Evolutionary conservation across 92 coral and sea anemone species (phyloP), one percentile per base, ranked within the genome.

Genomic region (Epizoanthus stellaris): DNA sequence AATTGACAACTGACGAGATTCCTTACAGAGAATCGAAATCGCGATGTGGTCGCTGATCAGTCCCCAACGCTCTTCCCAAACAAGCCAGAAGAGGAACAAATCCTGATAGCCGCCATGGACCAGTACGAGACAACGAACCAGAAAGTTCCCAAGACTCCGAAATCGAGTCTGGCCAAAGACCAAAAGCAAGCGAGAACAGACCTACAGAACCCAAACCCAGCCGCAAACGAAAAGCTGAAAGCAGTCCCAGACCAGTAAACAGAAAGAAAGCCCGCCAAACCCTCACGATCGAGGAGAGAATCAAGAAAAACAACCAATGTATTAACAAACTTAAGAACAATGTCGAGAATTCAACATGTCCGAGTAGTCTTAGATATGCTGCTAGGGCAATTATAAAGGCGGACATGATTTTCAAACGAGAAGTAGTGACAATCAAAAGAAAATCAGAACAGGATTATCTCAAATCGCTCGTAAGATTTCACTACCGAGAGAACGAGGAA

Each of bases 261-360:
- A 66, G 71, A 66, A 66, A 66, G 42, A 66, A 25, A 66, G 43
- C 71, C 71, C 45, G 45, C 71, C 71, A 7, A 66, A 25, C 71
- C 42, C 71, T 66, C 71, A 66, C 71, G 40, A 66, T 66, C 71
- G 71, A 66, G 71, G 71, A 66, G 17, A 66, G 71, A 66, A 66
- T 66, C 71, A 66, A 66, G 71, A 66, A 66, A 66, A 66, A 66
- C 15, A 66, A 66, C 40, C 45, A 66, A 21, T 60, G 66, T 60
- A 60, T 60, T 16, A 30, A 60, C 66, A 13, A 60, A 60, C 66
- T 60, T 60, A 60, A 60, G 30, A 60, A 60, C 66, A 60, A 60
- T 60, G 66, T 60, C 66, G 66, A 60, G 30, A 60, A 60, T 60
- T 60, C 66, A 60, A 60, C 66, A 30, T 60, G 66, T 17, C 66